These are phyloP conservation scores for Notolabrus celidotus DNA, from an alignment of 2,797 vertebrate species.

Conservation along the genomic window DNA sequence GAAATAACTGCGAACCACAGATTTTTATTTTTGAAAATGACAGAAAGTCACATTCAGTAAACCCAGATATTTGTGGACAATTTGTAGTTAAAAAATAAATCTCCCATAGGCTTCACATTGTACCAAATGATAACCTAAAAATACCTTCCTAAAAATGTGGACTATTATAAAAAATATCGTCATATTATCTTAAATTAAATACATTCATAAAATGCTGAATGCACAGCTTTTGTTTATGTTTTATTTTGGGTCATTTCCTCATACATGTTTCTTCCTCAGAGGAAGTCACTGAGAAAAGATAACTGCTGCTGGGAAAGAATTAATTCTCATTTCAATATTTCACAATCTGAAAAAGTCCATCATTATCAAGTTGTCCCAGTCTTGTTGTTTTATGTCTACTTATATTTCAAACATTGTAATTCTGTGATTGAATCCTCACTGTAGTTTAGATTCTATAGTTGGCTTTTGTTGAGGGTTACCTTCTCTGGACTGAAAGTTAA, in stretches of 20 bases:
- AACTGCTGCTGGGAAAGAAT: not conserved
- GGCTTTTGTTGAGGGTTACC: slow-evolving; percentile 18
- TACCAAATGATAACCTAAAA: not conserved
- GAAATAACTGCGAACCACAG: not conserved
- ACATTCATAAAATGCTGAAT: not conserved
- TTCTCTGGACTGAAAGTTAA: not conserved
- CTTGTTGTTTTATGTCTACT: not conserved
- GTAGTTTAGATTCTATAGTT: slow-evolving; percentile 24
- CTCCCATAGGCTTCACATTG: not conserved
- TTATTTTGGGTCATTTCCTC: slow-evolving; percentile 44
- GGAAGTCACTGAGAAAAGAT: slow-evolving; percentile 40
- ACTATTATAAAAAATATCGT: not conserved
- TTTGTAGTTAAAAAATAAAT: not conserved
- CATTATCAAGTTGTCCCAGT: not conserved
- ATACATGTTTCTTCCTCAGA: slow-evolving; percentile 24
- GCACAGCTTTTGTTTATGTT: not conserved
- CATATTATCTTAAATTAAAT: not conserved
- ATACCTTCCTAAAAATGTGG: not conserved
- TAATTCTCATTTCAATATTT: slow-evolving; percentile 30
- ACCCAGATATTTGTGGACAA: not conserved
- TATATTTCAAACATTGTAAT: not conserved
- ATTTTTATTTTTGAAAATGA: not conserved
- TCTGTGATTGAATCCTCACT: not conserved
- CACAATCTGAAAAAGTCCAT: slow-evolving; percentile 43
- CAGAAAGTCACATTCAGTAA: not conserved